phyloP scores from a whole-genome alignment of 2,888 invertebrate species.

The Formica aserva region DNA sequence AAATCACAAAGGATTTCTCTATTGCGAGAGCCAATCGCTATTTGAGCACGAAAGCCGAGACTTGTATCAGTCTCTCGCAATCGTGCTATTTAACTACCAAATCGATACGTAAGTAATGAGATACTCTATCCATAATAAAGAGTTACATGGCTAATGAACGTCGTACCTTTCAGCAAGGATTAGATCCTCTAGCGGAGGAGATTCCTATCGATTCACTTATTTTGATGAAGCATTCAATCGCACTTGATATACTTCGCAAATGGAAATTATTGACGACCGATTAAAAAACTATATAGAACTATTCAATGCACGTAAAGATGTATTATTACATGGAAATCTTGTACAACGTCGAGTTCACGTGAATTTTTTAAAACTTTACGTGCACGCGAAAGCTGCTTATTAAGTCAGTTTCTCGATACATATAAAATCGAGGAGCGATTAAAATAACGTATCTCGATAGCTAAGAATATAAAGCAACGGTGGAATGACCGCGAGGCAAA shows the following conservation, averaged over 20 bases:
- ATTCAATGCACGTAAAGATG: constrained; percentile 2
- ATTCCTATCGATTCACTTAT: constrained; percentile 22
- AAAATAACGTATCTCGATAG: constrained; percentile 32
- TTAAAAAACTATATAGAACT: constrained; percentile 1
- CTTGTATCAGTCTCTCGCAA: constrained; percentile 16
- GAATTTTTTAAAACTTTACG: constrained; percentile 13
- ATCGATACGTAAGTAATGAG: constrained; percentile 48
- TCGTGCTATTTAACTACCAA: constrained; percentile 28
- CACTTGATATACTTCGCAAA: background rate
- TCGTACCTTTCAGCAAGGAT: constrained; percentile 15
- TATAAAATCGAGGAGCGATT: constrained; percentile 29
- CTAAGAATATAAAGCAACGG: constrained; percentile 14
- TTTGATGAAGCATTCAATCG: background rate
- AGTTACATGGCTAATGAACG: constrained; percentile 43
- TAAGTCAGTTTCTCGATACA: constrained; percentile 25
- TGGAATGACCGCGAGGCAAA: constrained; percentile 1
- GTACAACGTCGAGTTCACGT: background rate
- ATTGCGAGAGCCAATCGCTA: constrained; percentile 19
- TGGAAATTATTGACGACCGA: background rate
- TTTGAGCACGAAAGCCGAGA: background rate
- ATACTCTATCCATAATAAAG: constrained; percentile 31
- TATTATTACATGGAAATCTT: constrained; percentile 9
- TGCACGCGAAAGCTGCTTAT: background rate
- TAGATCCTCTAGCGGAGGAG: background rate
- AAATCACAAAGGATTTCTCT: constrained; percentile 45